A percentile compares a stretch with the other conserved stretches of the same genome.
These are phyloP conservation scores for Cygnus atratus DNA, from an alignment of 2,113 vertebrate genomes.

Conservation along the genomic window DNA sequence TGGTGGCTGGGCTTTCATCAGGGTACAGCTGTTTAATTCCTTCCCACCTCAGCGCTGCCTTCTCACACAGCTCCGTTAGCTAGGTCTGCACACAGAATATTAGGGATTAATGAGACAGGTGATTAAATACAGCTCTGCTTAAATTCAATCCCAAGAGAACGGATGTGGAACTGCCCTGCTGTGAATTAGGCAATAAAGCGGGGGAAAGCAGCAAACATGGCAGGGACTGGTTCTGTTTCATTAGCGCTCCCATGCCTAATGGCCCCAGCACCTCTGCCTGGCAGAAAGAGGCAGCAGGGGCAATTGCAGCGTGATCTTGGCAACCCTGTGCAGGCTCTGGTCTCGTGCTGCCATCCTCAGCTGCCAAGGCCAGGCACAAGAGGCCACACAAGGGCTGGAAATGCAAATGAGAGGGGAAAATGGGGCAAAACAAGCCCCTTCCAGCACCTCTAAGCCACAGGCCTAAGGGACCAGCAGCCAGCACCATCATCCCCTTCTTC, in stretches of 20 bases:
- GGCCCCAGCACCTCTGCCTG: not conserved
- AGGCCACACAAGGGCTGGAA: rapidly evolving
- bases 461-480: not conserved
- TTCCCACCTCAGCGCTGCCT: not conserved
- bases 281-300: not conserved
- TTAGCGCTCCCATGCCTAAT: not conserved
- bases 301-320: rapidly evolving
- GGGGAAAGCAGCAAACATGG: not conserved
- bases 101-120: conserved; percentile 21
- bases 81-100: not conserved
- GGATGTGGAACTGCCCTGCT: not conserved
- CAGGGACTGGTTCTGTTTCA: not conserved
- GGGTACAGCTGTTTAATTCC: not conserved
- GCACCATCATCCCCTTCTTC: not conserved
- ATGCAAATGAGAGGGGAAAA: not conserved
- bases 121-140: conserved; percentile 29
- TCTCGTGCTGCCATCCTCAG: too few relatives aligned
- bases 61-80: not conserved
- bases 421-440: not conserved
- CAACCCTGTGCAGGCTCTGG: not conserved
- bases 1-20: not conserved
- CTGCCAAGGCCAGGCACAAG: not conserved
- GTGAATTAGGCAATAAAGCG: conserved; percentile 1
- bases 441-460: not conserved
- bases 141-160: not conserved